Evolutionary conservation across 2,888 invertebrate species (phyloP).

Genomic region (Balanococcus diminutus): DNA sequence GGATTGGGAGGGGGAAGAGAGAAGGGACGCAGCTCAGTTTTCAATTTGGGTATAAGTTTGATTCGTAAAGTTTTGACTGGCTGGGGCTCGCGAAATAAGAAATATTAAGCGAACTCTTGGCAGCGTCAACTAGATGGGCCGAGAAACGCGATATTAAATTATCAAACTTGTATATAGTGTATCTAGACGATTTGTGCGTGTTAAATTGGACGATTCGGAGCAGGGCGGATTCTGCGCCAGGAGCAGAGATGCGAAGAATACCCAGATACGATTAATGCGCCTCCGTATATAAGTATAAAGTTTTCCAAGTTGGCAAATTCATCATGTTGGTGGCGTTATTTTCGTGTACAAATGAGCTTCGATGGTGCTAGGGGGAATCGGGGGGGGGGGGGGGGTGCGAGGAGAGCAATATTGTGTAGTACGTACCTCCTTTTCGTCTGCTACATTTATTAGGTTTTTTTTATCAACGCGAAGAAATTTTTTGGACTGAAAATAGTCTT

Average conservation of each 20-base stretch:
- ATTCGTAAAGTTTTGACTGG: not conserved
- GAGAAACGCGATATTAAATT: conserved; percentile 19
- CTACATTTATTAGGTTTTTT: no score
- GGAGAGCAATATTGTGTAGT: no score
- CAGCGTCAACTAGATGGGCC: not conserved
- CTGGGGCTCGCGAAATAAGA: not conserved
- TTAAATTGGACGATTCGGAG: not conserved
- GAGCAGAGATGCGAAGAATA: not conserved
- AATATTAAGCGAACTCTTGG: not conserved
- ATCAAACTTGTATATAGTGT: not conserved
- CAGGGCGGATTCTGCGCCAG: not conserved
- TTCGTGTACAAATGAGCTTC: not conserved
- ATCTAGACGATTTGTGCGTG: not conserved
- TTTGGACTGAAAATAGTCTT: no score
- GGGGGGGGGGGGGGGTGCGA: no score
- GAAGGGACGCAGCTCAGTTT: not conserved
- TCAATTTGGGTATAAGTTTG: not conserved
- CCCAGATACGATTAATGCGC: not conserved
- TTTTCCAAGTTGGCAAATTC: conserved; percentile 28
- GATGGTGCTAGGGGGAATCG: not conserved
- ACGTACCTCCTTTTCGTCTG: no score
- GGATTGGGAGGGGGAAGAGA: not conserved
- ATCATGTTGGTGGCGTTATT: not conserved
- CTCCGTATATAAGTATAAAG: no score
- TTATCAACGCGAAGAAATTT: no score